Percentiles rank a stretch among this genome's conserved stretches.
These are phyloP conservation scores for Xanthostigma xanthostigma DNA, from an alignment of 2,888 invertebrate species.

Conservation along the genomic window DNA sequence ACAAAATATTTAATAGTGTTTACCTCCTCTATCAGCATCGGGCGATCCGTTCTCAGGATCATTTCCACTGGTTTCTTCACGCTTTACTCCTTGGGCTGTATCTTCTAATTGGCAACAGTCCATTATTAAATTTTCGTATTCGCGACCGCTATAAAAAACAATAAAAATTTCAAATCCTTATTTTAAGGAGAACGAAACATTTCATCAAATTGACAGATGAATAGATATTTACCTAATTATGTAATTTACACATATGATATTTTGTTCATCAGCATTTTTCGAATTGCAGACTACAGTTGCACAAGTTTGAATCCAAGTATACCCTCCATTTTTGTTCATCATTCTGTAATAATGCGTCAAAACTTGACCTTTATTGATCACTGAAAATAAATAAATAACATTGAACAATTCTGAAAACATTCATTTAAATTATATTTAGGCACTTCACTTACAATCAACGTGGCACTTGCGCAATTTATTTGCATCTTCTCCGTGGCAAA, in stretches of 20 bases:
- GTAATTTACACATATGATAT: constrained; percentile 94
- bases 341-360: constrained; percentile 90
- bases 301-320: constrained; percentile 93
- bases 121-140: constrained; percentile 82
- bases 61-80: constrained; percentile 57
- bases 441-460: constrained; percentile 72
- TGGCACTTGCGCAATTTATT: constrained; percentile 88
- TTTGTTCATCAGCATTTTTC: constrained; percentile 93
- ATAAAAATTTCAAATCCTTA: constrained; percentile 15
- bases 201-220: neutral
- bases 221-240: constrained; percentile 70
- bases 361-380: constrained; percentile 92
- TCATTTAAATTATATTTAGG: neutral
- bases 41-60: constrained; percentile 83
- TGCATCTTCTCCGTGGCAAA: constrained; percentile 93
- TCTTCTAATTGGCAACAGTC: constrained; percentile 88
- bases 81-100: constrained; percentile 62
- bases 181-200: constrained; percentile 14
- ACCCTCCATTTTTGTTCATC: constrained; percentile 93
- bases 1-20: neutral
- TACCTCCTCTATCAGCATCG: constrained; percentile 62
- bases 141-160: constrained; percentile 53
- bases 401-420: neutral
- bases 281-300: constrained; percentile 92
- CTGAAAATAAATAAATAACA: constrained; percentile 39